Evolutionary conservation across 2,797 vertebrate species (phyloP), one percentile per base, ranked within the genome.

Genomic region (Onychomys arenicola): DNA sequence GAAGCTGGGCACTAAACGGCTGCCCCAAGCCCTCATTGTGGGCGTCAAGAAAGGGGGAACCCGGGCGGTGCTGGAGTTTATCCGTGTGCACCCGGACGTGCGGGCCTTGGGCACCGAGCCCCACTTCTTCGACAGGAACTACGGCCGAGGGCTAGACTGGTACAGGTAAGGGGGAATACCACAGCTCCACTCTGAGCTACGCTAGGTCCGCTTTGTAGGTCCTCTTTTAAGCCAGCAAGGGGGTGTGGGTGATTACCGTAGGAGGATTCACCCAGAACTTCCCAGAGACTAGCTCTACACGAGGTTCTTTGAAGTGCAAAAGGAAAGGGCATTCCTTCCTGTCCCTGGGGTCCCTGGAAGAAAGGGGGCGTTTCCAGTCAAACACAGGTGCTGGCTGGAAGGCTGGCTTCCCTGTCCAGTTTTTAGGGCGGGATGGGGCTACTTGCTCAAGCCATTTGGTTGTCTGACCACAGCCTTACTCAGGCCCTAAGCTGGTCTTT

Each of bases 111-210:
- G 99, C 93, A 99, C 99, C 2, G 99, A 99, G 98, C 99, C 99
- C 40, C 99, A 99, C 98, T 99, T 99, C 98, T 99, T 99, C 98
- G 99, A 99, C 98, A 98, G 99, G 91, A 99, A 99, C 99, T 99
- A 99, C 97, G 99, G 99, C 95, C 98, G 99, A 94, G 99, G 99
- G 87, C 98, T 99, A 97, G 99, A 99, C 97, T 99, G 99, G 99
- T 99, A 99, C 99, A 99, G 99, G 99, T 99, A 99, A 99, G 99
- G 57, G 43, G 59, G 13, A 5, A 5, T 5, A 43, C 1, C 6
- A 27, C 49, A 14, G 32, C 49, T 23, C 84, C 57, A 0, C 85
- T 43, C 49, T 2, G 63, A 19, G n/a, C n/a, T n/a, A 85, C 63
- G 8, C 25, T 17, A 0, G 23, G 52, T 16, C 1, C 5, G 29